Conservation (phyloP, 2,113 vertebrate genomes). For the Cyprinus carpio region DNA sequence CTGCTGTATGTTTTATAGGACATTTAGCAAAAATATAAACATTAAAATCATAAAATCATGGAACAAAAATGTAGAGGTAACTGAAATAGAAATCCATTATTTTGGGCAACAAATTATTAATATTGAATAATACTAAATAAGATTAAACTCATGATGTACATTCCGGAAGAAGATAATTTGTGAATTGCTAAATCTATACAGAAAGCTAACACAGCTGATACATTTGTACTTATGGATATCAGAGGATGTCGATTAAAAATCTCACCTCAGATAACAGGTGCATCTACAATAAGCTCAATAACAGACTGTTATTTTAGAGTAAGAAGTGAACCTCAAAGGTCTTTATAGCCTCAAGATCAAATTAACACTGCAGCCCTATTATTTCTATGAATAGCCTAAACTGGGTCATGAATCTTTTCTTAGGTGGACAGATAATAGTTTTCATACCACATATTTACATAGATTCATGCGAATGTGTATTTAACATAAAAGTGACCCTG, state of each 20-base stretch:
- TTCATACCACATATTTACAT: neutral
- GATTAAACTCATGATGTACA: neutral
- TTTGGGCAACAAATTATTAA: neutral
- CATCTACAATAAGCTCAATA: neutral
- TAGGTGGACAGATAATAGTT: neutral
- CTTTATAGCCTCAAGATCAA: neutral
- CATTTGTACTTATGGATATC: neutral
- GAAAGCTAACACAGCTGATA: neutral
- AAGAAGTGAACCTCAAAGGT: neutral
- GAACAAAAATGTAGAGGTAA: too few species aligned
- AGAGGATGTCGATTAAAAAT: neutral
- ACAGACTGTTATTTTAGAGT: neutral
- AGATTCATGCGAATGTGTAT: neutral
- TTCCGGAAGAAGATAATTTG: neutral
- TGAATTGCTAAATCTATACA: neutral
- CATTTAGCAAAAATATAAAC: too few species aligned
- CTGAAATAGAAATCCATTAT: too few species aligned
- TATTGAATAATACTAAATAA: neutral
- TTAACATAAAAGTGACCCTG: neutral
- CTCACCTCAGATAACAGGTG: neutral
- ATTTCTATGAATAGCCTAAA: neutral
- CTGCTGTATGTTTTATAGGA: too few species aligned
- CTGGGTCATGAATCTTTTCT: neutral
- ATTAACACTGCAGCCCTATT: neutral
- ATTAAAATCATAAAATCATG: too few species aligned